Percentiles rank a stretch among this genome's conserved stretches.
phyloP scores from a whole-genome alignment of 2,113 vertebrate genomes.

The Meles meles region DNA sequence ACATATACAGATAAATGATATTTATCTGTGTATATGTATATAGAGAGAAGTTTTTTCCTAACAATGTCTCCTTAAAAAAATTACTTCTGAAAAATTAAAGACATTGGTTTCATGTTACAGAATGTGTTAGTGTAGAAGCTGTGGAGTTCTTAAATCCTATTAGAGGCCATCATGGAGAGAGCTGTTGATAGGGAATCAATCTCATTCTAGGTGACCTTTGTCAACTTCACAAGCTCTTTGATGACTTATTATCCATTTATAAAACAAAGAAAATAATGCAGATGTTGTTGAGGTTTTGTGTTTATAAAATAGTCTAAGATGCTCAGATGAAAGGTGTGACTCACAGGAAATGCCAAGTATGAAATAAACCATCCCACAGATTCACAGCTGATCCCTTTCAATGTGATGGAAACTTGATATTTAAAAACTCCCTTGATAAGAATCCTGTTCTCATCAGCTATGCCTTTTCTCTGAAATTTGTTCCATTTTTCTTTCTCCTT shows the following conservation, averaged over 20 bases:
- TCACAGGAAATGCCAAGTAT: conserved; percentile 39
- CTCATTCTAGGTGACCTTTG: not conserved
- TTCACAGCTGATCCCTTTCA: conserved; percentile 8
- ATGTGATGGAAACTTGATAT: conserved; percentile 16
- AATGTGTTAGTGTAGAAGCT: not conserved
- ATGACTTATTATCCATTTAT: conserved; percentile 37
- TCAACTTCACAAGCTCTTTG: not conserved
- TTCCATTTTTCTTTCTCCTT: not conserved
- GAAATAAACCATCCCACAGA: not conserved
- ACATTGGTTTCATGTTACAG: not conserved
- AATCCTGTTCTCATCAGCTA: not conserved
- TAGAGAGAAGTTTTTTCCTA: not conserved
- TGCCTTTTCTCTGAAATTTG: not conserved
- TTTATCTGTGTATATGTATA: not conserved
- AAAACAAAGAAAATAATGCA: conserved; percentile 46
- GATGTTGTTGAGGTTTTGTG: conserved; percentile 34
- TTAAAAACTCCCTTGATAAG: conserved; percentile 15
- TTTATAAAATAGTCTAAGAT: conserved; percentile 62
- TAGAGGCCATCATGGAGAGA: not conserved
- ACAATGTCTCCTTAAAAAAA: not conserved
- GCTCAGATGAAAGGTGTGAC: conserved; percentile 29
- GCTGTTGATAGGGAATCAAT: not conserved
- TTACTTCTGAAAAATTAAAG: not conserved
- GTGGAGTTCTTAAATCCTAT: not conserved
- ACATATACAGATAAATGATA: not conserved